Evolutionary conservation across 2,797 vertebrate genomes (phyloP).

Genomic region (Paratrypauchen microcephalus): DNA sequence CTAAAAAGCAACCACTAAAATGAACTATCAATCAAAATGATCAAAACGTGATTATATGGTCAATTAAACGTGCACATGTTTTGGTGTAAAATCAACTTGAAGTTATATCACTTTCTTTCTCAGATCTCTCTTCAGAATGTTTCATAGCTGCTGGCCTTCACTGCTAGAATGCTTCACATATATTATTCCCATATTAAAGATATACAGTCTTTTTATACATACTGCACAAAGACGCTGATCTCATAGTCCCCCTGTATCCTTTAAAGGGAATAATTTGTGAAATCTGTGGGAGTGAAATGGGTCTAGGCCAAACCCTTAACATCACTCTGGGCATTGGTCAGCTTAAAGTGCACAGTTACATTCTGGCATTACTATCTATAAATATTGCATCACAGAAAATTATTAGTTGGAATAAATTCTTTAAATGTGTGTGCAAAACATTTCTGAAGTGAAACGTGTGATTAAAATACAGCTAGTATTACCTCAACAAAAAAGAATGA

Average conservation of each 20-base stretch:
- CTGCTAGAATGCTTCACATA: conserved; percentile 47
- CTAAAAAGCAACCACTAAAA: not conserved
- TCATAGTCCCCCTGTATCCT: conserved; percentile 52
- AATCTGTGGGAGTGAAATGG: conserved; percentile 40
- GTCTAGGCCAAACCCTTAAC: conserved; percentile 9
- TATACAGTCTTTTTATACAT: conserved; percentile 39
- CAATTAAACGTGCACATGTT: conserved; percentile 29
- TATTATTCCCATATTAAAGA: conserved; percentile 49
- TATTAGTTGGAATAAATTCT: conserved; percentile 39
- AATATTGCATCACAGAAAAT: conserved; percentile 29
- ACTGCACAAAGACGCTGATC: conserved; percentile 56
- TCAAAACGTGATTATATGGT: conserved; percentile 11
- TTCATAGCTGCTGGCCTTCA: conserved; percentile 54
- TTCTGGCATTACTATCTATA: conserved; percentile 15
- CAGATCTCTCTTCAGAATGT: conserved; percentile 41
- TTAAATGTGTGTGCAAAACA: conserved; percentile 17
- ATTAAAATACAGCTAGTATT: conserved; percentile 34
- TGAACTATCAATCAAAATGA: too few species aligned
- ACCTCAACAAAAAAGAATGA: conserved; percentile 27
- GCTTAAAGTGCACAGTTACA: conserved; percentile 20
- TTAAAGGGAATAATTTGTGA: conserved; percentile 56
- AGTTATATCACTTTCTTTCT: conserved; percentile 14
- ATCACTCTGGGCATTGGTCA: conserved; percentile 22
- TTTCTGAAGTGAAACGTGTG: conserved; percentile 28
- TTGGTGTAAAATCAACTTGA: conserved; percentile 24